Conservation (phyloP, 2,797 vertebrate genomes). For the Champsocephalus esox region DNA sequence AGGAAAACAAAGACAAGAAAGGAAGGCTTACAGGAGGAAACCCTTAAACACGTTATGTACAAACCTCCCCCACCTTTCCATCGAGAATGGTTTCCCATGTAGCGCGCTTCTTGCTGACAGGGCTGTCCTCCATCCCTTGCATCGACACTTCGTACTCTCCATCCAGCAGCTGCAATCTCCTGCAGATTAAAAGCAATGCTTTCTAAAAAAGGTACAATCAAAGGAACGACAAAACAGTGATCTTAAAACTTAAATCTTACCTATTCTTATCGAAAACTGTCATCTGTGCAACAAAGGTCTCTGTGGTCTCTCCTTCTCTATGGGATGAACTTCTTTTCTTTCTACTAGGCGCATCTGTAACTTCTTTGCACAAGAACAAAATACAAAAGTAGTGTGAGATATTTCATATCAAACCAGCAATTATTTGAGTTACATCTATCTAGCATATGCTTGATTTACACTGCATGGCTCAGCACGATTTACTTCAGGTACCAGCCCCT, state of each 20-base stretch:
- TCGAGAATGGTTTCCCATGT: constrained; percentile 99
- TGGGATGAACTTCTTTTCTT: constrained; percentile 92
- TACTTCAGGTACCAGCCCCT: too few species aligned
- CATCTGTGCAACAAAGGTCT: constrained; percentile 96
- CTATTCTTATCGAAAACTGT: constrained; percentile 99
- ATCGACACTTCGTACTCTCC: constrained; percentile 99
- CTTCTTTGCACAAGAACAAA: constrained; percentile 83
- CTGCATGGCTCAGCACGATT: too few species aligned
- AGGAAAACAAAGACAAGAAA: background rate
- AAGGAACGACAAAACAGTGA: background rate
- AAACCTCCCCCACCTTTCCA: constrained; percentile 87
- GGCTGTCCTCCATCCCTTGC: constrained; percentile 98
- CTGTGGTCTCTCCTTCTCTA: constrained; percentile 91
- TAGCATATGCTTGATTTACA: background rate
- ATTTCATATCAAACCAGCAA: background rate
- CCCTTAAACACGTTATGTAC: background rate
- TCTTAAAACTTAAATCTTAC: constrained; percentile 58
- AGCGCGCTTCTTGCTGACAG: constrained; percentile 97
- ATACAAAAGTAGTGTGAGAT: background rate
- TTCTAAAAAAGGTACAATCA: background rate
- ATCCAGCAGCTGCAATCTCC: constrained; percentile 96
- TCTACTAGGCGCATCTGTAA: constrained; percentile 88
- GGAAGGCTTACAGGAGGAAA: too few species aligned
- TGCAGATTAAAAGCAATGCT: constrained; percentile 55
- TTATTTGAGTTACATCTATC: background rate